A percentile compares a stretch with the other conserved stretches of the same genome.
Evolutionary conservation across 2,113 vertebrate species (phyloP).

Genomic region (Otus sunia): DNA sequence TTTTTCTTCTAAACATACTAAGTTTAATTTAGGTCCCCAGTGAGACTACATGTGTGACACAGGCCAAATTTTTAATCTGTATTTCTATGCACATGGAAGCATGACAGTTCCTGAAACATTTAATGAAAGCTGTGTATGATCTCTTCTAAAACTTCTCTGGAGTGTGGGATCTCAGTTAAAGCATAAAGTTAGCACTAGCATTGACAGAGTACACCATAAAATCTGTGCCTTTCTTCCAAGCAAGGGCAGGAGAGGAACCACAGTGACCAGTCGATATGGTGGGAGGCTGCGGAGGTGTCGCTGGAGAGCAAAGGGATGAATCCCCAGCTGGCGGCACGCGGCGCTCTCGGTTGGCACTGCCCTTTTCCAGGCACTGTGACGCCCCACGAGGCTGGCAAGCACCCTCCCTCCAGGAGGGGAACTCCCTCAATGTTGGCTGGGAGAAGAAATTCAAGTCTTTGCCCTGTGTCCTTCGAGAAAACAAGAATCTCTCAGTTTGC

Average conservation of each 20-base stretch:
- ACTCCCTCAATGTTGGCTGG: constrained; percentile 57
- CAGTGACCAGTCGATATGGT: not conserved
- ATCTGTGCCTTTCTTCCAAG: not conserved
- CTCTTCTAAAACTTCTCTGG: not conserved
- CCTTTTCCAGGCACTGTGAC: constrained; percentile 35
- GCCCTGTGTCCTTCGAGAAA: constrained; percentile 63
- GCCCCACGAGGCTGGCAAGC: constrained; percentile 24
- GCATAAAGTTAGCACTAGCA: fast-evolving
- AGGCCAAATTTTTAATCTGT: not conserved
- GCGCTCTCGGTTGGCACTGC: not conserved
- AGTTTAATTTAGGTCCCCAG: not conserved
- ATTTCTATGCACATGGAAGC: not conserved
- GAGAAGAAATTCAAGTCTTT: constrained; percentile 64
- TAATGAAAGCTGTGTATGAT: not conserved
- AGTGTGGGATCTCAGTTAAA: not conserved
- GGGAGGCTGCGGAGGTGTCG: not conserved
- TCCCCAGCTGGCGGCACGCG: fast-evolving
- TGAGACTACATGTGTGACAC: not conserved
- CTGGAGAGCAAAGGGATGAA: not conserved
- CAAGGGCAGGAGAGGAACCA: not conserved
- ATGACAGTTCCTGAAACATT: not conserved
- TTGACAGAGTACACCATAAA: not conserved
- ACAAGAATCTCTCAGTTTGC: constrained; percentile 75
- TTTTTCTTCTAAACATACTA: not conserved
- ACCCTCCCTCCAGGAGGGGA: constrained; percentile 44